Evolutionary conservation across 2,888 invertebrate genomes (phyloP).

Genomic region (Eristalinus aeneus): DNA sequence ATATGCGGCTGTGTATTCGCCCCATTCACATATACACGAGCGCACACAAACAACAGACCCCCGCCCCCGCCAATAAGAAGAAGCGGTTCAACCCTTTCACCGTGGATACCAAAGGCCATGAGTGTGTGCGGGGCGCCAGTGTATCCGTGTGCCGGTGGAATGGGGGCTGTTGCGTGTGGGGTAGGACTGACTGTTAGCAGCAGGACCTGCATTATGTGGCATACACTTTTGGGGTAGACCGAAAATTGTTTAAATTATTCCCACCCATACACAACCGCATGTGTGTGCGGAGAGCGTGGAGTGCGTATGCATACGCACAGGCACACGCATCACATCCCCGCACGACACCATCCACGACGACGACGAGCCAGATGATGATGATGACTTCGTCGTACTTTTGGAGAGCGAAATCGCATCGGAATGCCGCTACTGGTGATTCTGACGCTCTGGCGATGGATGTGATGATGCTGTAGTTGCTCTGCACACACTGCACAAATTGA

Average conservation of each 20-base stretch:
- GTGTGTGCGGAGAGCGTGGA: conserved; percentile 59
- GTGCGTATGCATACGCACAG: conserved; percentile 51
- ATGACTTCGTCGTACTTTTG: conserved; percentile 67
- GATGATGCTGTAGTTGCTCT: background rate
- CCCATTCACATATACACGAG: conserved; percentile 1
- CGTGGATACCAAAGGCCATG: conserved; percentile 50
- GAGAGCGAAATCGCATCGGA: conserved; percentile 58
- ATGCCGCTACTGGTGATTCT: conserved; percentile 11
- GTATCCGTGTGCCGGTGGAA: conserved; percentile 10
- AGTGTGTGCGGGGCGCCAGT: conserved; percentile 25
- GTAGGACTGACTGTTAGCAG: conserved; percentile 67
- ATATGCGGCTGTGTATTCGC: background rate
- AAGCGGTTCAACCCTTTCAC: conserved; percentile 60
- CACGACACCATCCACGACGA: background rate
- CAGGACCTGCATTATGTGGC: conserved; percentile 71
- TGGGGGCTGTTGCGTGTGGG: conserved; percentile 56
- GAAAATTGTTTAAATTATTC: conserved; percentile 71
- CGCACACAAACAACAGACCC: conserved; percentile 13
- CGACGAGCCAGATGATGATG: conserved; percentile 32
- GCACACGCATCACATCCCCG: conserved; percentile 47
- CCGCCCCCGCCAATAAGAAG: conserved; percentile 32
- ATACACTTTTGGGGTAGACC: conserved; percentile 71
- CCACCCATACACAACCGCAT: conserved; percentile 70
- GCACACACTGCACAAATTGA: conserved; percentile 10
- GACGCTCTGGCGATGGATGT: too few relatives aligned